Evolutionary conservation across 2,113 vertebrate genomes (phyloP), one percentile per base, ranked within the genome.

Genomic region (Pandion haliaetus): DNA sequence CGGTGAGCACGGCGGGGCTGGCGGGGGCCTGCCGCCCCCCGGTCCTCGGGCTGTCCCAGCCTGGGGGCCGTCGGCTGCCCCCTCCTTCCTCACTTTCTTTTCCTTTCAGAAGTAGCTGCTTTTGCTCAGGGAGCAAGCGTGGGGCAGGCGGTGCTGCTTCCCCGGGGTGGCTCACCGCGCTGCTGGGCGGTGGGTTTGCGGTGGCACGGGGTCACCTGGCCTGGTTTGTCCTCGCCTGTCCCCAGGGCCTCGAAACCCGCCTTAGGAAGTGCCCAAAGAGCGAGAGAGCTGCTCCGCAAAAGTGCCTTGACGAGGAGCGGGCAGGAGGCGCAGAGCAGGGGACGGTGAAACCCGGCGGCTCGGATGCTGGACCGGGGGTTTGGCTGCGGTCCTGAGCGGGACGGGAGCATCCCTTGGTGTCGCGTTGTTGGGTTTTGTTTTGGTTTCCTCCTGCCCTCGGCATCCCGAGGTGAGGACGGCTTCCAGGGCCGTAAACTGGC

Each of bases 201-300:
- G 45, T 65, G 78, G 10, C 62, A 21, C 0, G 5, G 52, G 86
- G 73, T 47, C 11, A 28, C 70, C 42, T 8, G 9, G 8, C 72
- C 58, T 2, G 21, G 44, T 55, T 74, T 67, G 82, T 78, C 92
- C 88, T 59, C 5, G 3, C 74, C 79, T 71, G 88, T 79, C 74
- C 76, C 92, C 45, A 47, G 49, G 26, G 66, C 78, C 85, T 74
- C 20, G 0, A 70, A 31, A 74, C 86, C 92, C 12, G 0, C 21
- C 0, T 88, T 82, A 55, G 94, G 93, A 95, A 95, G 79, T 92
- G 93, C 96, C 96, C 96, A 80, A 77, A 90, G 88, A 97, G 96
- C 62, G 79, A 95, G 95, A 65, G 96, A 83, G 95, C 95, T 97
- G 96, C 96, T 97, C 95, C 95, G 96, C 91, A 82, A 79, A 97